Base-by-base conservation (phyloP, 2,113 vertebrate species). In the Cyphomyrus plagiostoma region DNA sequence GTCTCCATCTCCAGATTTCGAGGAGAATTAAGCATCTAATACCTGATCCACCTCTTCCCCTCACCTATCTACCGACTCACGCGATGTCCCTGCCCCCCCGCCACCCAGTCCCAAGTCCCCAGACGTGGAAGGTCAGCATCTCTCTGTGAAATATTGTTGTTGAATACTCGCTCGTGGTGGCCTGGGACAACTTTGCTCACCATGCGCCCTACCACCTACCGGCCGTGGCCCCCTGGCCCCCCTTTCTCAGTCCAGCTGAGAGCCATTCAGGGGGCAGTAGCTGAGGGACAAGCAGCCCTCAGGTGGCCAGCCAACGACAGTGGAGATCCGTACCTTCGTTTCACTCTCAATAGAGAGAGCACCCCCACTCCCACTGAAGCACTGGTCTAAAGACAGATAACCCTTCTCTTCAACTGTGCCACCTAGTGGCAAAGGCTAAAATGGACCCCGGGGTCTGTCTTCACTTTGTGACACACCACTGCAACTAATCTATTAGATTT, bases 1-100 rank as follows among this genome's bases (percentile, higher is more conserved):
- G 94, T 95, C 96, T 93, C 96, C 97, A 70, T 97, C 97, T 94
- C 97, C 97, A 95, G 97, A 95, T 91, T 95, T 96, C 88, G 97
- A 98, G 92, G 97, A 98, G 94, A 97, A 97, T 95, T 99, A 98
- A 97, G 95, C 93, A 23, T 48, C 52, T 23, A 52, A 35, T 91
- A 90, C 91, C 88, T 89, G 85, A 92, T 84, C 91, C 86, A 8
- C 85, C 90, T 87, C 91, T 90, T 90, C 90, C 89, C 88, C 89
- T 62, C 82, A 49, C 56, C 62, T 82, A 50, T 70, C 87, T 11
- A 52, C 82, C 50, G 46, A 62, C 56, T 90, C 91, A 0, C 26
- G 11, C 50, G 35, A 17, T 52, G 80, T 80, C 89, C 42, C 49
- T 42, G 42, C 77, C 80, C 89, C 35, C 26, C 30, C 4, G 13